These are phyloP conservation scores for Drosophila truncata DNA, from an alignment of 1,140 invertebrate genomes.

Conservation along the genomic window DNA sequence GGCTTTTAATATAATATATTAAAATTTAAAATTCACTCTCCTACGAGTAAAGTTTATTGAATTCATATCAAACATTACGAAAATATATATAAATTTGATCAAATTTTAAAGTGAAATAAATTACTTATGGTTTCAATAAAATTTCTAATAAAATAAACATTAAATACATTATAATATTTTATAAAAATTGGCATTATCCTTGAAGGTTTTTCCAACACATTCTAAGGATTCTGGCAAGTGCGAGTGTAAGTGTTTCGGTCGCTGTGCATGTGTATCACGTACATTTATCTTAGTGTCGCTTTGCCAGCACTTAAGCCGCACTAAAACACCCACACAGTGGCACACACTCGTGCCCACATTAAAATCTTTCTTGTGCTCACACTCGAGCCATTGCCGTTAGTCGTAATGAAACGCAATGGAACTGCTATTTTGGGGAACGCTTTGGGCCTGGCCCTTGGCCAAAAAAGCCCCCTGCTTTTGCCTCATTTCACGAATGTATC, in stretches of 20 bases:
- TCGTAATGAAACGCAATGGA: conserved; percentile 81
- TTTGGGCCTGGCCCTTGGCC: conserved; percentile 40
- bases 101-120: background rate
- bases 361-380: conserved; percentile 56
- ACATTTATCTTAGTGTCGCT: conserved; percentile 83
- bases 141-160: background rate
- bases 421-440: conserved; percentile 53
- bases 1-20: too few species aligned
- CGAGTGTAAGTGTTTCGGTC: conserved; percentile 26
- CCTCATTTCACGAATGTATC: conserved; percentile 49
- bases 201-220: background rate
- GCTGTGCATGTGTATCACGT: conserved; percentile 62
- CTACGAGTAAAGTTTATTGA: too few species aligned
- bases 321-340: conserved; percentile 64
- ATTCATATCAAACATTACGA: too few species aligned
- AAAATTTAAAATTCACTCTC: too few species aligned
- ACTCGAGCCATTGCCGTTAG: conserved; percentile 67
- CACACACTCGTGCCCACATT: conserved; percentile 28
- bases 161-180: background rate
- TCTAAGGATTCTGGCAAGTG: conserved; percentile 7
- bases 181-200: background rate
- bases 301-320: conserved; percentile 79
- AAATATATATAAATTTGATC: background rate
- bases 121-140: too few species aligned
- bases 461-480: conserved; percentile 18